phyloP scores from a whole-genome alignment of 1,140 invertebrate species.

The Pogonus chalceus region DNA sequence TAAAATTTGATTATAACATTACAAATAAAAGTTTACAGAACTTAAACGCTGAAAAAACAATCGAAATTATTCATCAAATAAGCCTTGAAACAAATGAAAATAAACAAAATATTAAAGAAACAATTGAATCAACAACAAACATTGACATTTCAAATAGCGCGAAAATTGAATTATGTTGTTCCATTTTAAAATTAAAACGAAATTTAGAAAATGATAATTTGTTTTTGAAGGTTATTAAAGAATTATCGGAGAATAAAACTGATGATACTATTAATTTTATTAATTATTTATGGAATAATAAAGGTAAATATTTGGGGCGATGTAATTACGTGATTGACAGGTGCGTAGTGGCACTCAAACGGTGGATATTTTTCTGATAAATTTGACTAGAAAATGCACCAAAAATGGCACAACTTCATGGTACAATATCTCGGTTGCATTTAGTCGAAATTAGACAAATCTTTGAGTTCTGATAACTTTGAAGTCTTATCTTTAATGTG shows the following conservation, averaged over 20 bases:
- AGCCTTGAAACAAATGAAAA: neutral
- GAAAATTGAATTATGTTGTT: neutral
- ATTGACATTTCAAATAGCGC: neutral
- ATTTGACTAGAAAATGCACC: too few relatives aligned
- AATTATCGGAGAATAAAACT: neutral
- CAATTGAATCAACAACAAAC: neutral
- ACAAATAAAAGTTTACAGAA: neutral
- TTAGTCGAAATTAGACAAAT: too few relatives aligned
- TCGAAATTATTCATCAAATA: neutral
- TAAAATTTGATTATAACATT: neutral
- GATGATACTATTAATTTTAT: neutral
- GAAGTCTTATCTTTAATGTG: too few relatives aligned
- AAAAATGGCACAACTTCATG: too few relatives aligned
- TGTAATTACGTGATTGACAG: neutral
- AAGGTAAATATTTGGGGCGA: neutral
- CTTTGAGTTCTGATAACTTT: too few relatives aligned
- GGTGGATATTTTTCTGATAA: too few relatives aligned
- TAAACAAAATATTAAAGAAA: neutral
- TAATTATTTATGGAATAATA: neutral
- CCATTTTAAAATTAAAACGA: neutral
- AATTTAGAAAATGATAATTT: neutral
- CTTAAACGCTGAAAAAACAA: neutral
- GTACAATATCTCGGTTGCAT: too few relatives aligned
- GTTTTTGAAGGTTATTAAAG: neutral
- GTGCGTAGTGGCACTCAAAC: too few relatives aligned